Evolutionary conservation across 2,888 invertebrate genomes (phyloP).

Genomic region (Pollenia angustigena): DNA sequence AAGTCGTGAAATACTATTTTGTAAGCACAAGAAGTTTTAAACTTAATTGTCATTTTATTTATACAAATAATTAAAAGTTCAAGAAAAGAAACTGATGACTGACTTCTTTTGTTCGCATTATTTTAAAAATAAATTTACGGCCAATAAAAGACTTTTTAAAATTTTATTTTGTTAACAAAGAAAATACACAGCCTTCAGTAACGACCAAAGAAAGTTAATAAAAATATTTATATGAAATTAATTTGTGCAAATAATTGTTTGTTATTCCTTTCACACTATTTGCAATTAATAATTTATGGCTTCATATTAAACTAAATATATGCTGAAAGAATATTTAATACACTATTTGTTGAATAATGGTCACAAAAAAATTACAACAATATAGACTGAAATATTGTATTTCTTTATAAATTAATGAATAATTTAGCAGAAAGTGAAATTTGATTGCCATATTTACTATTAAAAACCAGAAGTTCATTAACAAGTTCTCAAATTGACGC

Average conservation of each 20-base stretch:
- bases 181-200: not conserved
- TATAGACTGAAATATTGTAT: slow-evolving; percentile 10
- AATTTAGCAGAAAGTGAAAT: slow-evolving; percentile 64
- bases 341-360: not conserved
- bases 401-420: slow-evolving; percentile 10
- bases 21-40: slow-evolving; percentile 7
- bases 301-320: slow-evolving; percentile 18
- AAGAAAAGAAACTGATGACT: slow-evolving; percentile 56
- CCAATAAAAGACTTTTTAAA: not conserved
- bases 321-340: slow-evolving; percentile 35
- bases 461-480: slow-evolving; percentile 1
- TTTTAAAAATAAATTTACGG: slow-evolving; percentile 20
- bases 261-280: slow-evolving; percentile 44
- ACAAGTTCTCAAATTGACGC: not conserved
- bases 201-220: slow-evolving; percentile 38
- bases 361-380: slow-evolving; percentile 6
- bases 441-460: not conserved
- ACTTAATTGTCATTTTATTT: slow-evolving; percentile 30
- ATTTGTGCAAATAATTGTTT: slow-evolving; percentile 35
- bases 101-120: not conserved
- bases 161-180: not conserved
- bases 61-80: slow-evolving; percentile 22
- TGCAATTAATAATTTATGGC: slow-evolving; percentile 50
- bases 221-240: not conserved
- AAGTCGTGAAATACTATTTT: slow-evolving; percentile 6